Base-by-base conservation (phyloP, 2,888 invertebrate genomes). In the Eupithecia pulchellata region DNA sequence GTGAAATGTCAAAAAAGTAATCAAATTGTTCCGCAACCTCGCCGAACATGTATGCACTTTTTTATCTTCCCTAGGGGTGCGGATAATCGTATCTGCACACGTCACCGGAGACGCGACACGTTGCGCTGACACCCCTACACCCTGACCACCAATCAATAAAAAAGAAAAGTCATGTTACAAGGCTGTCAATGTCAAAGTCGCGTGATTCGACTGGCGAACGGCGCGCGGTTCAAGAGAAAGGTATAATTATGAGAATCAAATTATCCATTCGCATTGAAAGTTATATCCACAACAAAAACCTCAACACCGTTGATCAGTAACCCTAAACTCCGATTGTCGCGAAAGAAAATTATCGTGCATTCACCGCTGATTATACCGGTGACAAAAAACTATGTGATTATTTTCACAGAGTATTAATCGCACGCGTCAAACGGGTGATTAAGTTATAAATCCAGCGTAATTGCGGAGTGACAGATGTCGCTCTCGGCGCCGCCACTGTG, bases 1-100 rank as follows among this genome's bases (percentile, higher is more conserved):
- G 77, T 78, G 64, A 77, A 77, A 78, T 75, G 78, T 78, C 78
- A 78, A 70, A 78, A 71, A 80, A 81, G 76, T 80, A 81, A 77
- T 82, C 78, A 80, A 80, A 87, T 82, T 77, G 80, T 81, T 85
- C 81, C 78, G 75, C 76, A 77, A 80, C 74, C 69, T 70, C 77
- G 77, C 78, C 73, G 73, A 69, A 70, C 69, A 73, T 83, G 80
- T 85, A 81, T 79, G 81, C 78, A 83, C 77, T 84, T 86, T 66
- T 87, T 89, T 87, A 85, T 84, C 75, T 81, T 83, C 86, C 86
- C 82, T 76, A 79, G 84, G 88, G 88, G 86, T 81, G 82, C 67
- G 82, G 83, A 90, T 91, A 93, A 92, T 92, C 91, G 84, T 89
- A 92, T 93, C 91, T 86, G 84, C 87, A 86, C 89, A 87, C 91